A percentile compares a stretch with the other conserved stretches of the same genome.
phyloP scores from a whole-genome alignment of 2,113 vertebrate species.

The Taurulus bubalis region DNA sequence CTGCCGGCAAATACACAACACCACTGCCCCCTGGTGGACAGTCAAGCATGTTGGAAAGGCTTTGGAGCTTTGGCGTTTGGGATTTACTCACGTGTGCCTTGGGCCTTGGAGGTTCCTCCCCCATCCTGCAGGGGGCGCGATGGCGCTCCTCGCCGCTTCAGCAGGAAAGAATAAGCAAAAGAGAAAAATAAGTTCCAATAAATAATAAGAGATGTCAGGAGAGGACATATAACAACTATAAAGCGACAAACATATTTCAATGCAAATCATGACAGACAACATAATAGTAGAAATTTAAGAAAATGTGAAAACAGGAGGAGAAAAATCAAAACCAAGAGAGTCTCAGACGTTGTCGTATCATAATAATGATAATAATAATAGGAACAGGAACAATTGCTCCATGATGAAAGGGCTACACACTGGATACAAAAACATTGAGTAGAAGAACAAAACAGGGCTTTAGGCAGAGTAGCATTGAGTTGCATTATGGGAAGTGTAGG shows the following conservation, averaged over 20 bases:
- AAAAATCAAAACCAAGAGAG: background rate
- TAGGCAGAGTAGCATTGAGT: background rate
- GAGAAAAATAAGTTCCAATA: background rate
- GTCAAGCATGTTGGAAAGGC: background rate
- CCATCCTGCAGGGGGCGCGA: background rate
- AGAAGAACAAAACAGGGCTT: background rate
- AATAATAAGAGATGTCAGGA: background rate
- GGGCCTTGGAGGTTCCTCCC: background rate
- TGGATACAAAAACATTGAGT: background rate
- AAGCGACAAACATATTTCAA: background rate
- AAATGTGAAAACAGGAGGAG: background rate
- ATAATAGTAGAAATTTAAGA: background rate
- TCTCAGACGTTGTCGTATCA: background rate
- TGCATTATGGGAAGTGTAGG: background rate
- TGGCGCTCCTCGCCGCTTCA: background rate
- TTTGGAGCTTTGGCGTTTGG: background rate
- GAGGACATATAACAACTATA: background rate
- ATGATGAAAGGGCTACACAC: background rate
- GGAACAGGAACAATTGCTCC: background rate
- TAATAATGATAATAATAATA: background rate
- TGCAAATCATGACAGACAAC: background rate
- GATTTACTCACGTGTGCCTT: background rate
- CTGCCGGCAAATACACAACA: constrained; percentile 11
- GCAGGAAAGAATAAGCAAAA: background rate
- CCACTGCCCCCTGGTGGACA: constrained; percentile 49